Evolutionary conservation across 2,888 invertebrate species (phyloP).

Genomic region (Galeruca laticollis): DNA sequence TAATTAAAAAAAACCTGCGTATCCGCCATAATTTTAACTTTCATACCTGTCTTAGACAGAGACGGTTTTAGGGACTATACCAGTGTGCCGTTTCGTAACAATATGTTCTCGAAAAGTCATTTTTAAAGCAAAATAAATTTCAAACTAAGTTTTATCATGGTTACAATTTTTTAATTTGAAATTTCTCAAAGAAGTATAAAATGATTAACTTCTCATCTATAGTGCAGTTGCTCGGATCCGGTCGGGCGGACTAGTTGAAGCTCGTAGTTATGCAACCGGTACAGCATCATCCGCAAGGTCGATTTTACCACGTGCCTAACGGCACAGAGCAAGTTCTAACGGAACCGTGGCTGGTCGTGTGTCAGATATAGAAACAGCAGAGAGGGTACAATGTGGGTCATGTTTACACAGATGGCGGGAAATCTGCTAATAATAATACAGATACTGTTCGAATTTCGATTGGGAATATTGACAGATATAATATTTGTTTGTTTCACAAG

Average conservation of each 20-base stretch:
- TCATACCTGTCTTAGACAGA: too few relatives aligned
- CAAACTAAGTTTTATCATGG: too few relatives aligned
- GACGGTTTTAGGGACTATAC: too few relatives aligned
- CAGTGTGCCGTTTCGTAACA: too few relatives aligned
- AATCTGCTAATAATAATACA: slow-evolving; percentile 16
- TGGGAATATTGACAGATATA: slow-evolving; percentile 5
- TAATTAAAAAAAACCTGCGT: too few relatives aligned
- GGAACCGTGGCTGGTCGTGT: slow-evolving; percentile 23
- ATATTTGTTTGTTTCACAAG: neutral
- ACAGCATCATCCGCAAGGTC: slow-evolving; percentile 18
- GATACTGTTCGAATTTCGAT: slow-evolving; percentile 17
- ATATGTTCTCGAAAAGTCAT: too few relatives aligned
- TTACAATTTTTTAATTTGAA: too few relatives aligned
- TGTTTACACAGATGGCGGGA: slow-evolving; percentile 34
- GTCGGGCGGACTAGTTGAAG: neutral
- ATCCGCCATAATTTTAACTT: too few relatives aligned
- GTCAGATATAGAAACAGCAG: slow-evolving; percentile 7
- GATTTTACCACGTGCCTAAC: slow-evolving; percentile 25
- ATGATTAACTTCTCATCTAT: neutral
- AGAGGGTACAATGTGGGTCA: slow-evolving; percentile 36
- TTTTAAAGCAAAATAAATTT: too few relatives aligned
- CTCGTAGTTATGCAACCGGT: slow-evolving; percentile 25
- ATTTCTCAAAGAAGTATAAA: too few relatives aligned
- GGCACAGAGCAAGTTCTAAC: slow-evolving; percentile 10
- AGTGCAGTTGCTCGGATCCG: neutral